Percentiles rank a stretch among this genome's conserved stretches.
These are phyloP conservation scores for Hydrolagus affinis DNA, from an alignment of 2,113 vertebrate genomes.

Conservation along the genomic window DNA sequence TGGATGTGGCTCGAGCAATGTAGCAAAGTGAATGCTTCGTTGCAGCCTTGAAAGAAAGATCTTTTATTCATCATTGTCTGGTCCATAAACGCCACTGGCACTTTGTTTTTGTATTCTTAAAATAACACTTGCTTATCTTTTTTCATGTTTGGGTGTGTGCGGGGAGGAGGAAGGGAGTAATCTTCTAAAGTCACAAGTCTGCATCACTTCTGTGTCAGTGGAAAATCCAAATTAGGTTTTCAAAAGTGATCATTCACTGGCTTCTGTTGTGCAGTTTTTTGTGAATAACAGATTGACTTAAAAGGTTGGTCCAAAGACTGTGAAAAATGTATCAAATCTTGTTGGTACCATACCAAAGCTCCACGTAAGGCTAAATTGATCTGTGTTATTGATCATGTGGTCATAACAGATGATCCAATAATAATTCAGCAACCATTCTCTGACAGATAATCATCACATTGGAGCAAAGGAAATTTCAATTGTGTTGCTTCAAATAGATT, in stretches of 20 bases:
- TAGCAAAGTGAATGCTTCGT: conserved; percentile 19
- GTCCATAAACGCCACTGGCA: conserved; percentile 4
- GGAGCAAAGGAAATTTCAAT: conserved; percentile 1
- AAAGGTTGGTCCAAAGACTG: conserved; percentile 6
- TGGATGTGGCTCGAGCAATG: background rate
- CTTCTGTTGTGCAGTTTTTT: background rate
- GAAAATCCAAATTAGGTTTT: no score
- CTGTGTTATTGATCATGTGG: background rate
- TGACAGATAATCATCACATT: background rate
- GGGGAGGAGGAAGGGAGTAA: background rate
- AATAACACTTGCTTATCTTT: background rate
- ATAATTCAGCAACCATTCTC: background rate
- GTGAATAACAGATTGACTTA: background rate
- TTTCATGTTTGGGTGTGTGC: conserved; percentile 7
- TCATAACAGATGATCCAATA: background rate
- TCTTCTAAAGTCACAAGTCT: no score
- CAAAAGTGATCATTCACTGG: no score
- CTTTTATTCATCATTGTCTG: conserved; percentile 12
- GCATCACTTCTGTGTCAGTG: no score
- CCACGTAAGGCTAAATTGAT: conserved; percentile 6
- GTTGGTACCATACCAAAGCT: background rate
- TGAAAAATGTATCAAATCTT: conserved; percentile 6
- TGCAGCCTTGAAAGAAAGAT: conserved; percentile 11
- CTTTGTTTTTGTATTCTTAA: conserved; percentile 22
- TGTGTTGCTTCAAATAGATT: background rate